Conservation (phyloP, 2,888 invertebrate genomes). For the Thymelicus acteon region DNA sequence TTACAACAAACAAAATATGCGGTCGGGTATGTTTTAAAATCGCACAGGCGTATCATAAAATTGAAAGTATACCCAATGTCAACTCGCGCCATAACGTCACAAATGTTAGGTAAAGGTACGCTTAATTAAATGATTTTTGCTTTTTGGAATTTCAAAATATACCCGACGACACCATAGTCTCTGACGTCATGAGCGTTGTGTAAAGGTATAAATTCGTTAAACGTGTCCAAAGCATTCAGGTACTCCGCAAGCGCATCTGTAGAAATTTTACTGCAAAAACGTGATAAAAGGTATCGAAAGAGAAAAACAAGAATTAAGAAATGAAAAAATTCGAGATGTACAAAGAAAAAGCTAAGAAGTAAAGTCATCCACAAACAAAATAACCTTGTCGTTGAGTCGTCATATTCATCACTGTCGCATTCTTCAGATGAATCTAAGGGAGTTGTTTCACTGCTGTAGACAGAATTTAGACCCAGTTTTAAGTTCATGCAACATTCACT, state of each 20-base stretch:
- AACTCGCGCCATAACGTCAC: too few relatives aligned
- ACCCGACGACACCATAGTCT: too few relatives aligned
- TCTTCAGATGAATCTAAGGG: slow-evolving; percentile 35
- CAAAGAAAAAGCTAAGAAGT: background rate
- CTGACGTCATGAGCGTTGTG: too few relatives aligned
- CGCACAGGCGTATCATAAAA: too few relatives aligned
- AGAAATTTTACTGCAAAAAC: background rate
- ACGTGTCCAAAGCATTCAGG: background rate
- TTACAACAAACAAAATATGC: too few relatives aligned
- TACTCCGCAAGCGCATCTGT: background rate
- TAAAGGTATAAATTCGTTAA: too few relatives aligned
- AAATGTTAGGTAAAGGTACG: too few relatives aligned
- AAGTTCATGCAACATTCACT: slow-evolving; percentile 43
- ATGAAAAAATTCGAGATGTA: too few relatives aligned
- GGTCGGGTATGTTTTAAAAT: too few relatives aligned
- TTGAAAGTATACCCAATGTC: too few relatives aligned
- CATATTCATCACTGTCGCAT: slow-evolving; percentile 18
- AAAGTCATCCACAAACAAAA: slow-evolving; percentile 22
- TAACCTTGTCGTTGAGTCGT: slow-evolving; percentile 41
- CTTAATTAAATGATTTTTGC: too few relatives aligned
- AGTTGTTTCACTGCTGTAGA: slow-evolving; percentile 41
- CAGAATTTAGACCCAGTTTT: slow-evolving; percentile 43
- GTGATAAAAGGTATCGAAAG: background rate
- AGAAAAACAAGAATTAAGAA: background rate
- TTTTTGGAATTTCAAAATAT: too few relatives aligned